phyloP scores from a whole-genome alignment of 2,888 invertebrate genomes.

The Torymus aiolomorphi region DNA sequence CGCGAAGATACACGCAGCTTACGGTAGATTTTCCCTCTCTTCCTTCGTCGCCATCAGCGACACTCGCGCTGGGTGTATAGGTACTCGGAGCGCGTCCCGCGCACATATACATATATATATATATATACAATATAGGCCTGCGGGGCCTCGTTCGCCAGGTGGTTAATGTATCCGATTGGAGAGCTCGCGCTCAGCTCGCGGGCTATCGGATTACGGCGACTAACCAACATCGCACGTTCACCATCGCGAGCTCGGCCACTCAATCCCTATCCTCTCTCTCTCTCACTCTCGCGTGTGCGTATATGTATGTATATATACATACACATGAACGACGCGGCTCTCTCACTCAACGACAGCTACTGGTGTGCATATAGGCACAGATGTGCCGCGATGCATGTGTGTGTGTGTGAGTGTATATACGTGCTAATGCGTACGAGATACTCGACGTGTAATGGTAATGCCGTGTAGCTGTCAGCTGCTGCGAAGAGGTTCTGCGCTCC shows the following conservation, averaged over 20 bases:
- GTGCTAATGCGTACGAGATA: slow-evolving; percentile 55
- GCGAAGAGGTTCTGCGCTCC: slow-evolving; percentile 29
- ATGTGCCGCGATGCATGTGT: too few species aligned
- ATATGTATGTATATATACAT: not conserved
- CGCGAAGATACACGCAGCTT: too few species aligned
- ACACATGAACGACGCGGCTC: not conserved
- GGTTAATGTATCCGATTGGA: slow-evolving; percentile 47
- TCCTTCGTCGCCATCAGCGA: too few species aligned
- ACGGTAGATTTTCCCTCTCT: slow-evolving; percentile 13
- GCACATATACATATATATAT: too few species aligned
- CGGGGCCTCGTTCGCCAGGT: slow-evolving; percentile 49
- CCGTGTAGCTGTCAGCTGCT: slow-evolving; percentile 61
- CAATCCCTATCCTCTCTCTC: too few species aligned
- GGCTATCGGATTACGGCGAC: slow-evolving; percentile 55
- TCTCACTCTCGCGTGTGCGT: not conserved
- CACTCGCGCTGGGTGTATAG: too few species aligned
- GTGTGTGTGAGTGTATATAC: not conserved
- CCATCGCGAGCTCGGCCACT: too few species aligned
- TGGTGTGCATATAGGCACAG: too few species aligned
- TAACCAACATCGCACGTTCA: slow-evolving; percentile 3
- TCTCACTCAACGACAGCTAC: too few species aligned
- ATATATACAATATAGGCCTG: not conserved
- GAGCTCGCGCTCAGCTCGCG: not conserved
- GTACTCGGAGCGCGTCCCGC: too few species aligned
- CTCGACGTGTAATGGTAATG: slow-evolving; percentile 62